Evolutionary conservation across 1,140 invertebrate genomes (phyloP).

Genomic region (Monomorium pharaonis): DNA sequence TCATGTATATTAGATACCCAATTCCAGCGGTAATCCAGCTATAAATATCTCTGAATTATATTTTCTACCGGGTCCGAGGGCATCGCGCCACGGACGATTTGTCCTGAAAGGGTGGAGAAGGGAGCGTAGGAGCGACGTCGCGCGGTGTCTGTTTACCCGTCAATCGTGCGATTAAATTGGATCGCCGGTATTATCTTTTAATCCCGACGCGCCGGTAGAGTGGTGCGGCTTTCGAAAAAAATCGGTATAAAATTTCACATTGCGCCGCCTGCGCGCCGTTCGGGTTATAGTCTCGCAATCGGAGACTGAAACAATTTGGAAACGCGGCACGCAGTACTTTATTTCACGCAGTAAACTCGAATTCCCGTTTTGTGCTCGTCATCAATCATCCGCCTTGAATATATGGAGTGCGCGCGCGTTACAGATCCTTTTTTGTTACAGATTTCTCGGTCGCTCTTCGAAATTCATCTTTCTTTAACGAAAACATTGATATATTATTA

Average conservation of each 20-base stretch:
- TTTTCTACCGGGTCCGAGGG: slow-evolving; percentile 78
- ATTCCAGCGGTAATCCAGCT: slow-evolving; percentile 83
- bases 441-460: not conserved
- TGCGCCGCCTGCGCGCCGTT: not conserved
- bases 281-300: slow-evolving; percentile 10
- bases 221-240: slow-evolving; percentile 64
- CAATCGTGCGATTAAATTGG: slow-evolving; percentile 85
- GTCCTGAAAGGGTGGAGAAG: slow-evolving; percentile 72
- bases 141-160: slow-evolving; percentile 81
- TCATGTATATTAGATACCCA: slow-evolving; percentile 83
- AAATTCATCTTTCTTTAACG: not conserved
- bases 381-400: not conserved
- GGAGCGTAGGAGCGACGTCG: slow-evolving; percentile 22
- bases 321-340: slow-evolving; percentile 15
- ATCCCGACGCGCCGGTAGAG: slow-evolving; percentile 68
- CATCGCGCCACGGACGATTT: slow-evolving; percentile 78
- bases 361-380: slow-evolving; percentile 4
- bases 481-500: not conserved
- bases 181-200: slow-evolving; percentile 83
- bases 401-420: not conserved
- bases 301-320: slow-evolving; percentile 29
- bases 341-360: slow-evolving; percentile 2
- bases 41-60: slow-evolving; percentile 85
- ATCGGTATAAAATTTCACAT: slow-evolving; percentile 69
- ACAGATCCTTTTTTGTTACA: not conserved